A percentile compares a stretch with the other conserved stretches of the same genome.
These are phyloP conservation scores for Lepidurus packardi DNA, from an alignment of 1,140 invertebrate genomes.

Conservation along the genomic window DNA sequence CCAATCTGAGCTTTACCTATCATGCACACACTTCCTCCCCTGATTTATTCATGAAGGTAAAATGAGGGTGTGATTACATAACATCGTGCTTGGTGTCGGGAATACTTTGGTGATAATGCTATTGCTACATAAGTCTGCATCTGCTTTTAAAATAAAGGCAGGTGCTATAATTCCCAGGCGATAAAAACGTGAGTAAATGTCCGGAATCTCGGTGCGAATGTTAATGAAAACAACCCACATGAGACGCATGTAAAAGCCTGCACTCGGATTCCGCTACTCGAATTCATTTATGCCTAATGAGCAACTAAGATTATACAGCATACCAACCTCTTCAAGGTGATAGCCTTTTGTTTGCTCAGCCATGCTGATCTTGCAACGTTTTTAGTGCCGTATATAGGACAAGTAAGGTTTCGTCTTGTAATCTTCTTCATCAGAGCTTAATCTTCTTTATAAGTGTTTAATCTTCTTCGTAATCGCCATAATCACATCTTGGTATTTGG, in stretches of 20 bases:
- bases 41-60: neutral
- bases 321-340: too few species aligned
- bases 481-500: too few species aligned
- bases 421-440: too few species aligned
- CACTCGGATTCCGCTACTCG: too few species aligned
- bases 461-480: too few species aligned
- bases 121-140: neutral
- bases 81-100: neutral
- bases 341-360: too few species aligned
- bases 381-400: too few species aligned
- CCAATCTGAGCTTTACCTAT: neutral
- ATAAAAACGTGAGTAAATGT: neutral
- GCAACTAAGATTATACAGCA: too few species aligned
- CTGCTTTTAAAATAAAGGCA: neutral
- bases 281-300: too few species aligned
- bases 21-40: neutral
- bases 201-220: neutral
- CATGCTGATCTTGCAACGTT: too few species aligned
- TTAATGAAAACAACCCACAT: slow-evolving; percentile 8
- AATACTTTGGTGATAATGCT: neutral
- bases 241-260: neutral
- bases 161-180: neutral
- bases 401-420: too few species aligned
- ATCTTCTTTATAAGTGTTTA: too few species aligned
- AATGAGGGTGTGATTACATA: neutral